Evolutionary conservation across 2,888 invertebrate species (phyloP).

Genomic region (Cacoxenus indagator): DNA sequence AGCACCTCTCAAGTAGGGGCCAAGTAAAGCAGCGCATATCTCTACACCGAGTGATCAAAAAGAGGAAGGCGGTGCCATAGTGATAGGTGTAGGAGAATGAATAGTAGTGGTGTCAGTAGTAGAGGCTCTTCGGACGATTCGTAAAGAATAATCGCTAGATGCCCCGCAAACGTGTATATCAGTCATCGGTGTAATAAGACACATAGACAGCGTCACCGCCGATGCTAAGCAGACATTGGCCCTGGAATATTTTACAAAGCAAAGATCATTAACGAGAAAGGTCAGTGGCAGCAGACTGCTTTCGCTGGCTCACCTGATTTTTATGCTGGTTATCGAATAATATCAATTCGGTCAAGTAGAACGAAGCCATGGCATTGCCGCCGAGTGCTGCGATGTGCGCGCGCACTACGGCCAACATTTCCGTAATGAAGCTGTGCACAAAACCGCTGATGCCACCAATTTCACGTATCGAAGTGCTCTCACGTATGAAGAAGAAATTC

Average conservation of each 20-base stretch:
- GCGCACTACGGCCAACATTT: conserved; percentile 90
- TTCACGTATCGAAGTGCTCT: conserved; percentile 92
- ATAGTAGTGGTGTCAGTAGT: conserved; percentile 48
- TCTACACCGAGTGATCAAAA: not conserved
- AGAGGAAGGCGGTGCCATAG: not conserved
- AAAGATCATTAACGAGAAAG: not conserved
- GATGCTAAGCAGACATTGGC: conserved; percentile 94
- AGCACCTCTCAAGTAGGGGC: not conserved
- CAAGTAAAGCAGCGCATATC: not conserved
- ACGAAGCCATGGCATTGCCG: conserved; percentile 95
- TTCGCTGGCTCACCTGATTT: conserved; percentile 94
- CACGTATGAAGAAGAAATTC: conserved; percentile 95
- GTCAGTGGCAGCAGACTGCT: not conserved
- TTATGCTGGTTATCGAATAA: conserved; percentile 94
- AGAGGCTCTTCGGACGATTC: conserved; percentile 65
- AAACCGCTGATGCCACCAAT: conserved; percentile 94
- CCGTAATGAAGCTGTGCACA: conserved; percentile 92
- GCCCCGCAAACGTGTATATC: conserved; percentile 65
- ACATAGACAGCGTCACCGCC: conserved; percentile 94
- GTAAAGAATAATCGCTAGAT: conserved; percentile 67
- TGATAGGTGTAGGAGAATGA: not conserved
- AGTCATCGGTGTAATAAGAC: conserved; percentile 77
- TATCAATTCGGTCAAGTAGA: conserved; percentile 92
- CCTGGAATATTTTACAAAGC: conserved; percentile 74
- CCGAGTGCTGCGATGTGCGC: conserved; percentile 94